phyloP scores from a whole-genome alignment of 2,888 invertebrate genomes.

The Oxytorus armatus region DNA sequence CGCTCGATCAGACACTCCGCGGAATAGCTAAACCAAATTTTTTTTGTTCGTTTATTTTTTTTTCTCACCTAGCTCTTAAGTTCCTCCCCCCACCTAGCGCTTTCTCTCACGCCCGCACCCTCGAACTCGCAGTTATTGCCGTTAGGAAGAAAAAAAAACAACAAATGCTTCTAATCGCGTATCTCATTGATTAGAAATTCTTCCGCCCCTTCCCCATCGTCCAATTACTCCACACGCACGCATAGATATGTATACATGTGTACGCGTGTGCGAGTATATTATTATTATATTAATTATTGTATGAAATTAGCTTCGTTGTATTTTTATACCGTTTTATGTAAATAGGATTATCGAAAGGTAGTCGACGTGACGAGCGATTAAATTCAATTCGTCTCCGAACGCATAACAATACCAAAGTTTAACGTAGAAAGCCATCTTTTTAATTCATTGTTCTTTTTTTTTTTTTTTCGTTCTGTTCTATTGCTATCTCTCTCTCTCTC shows the following conservation, averaged over 20 bases:
- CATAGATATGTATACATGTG: slow-evolving; percentile 19
- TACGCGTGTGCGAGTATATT: slow-evolving; percentile 28
- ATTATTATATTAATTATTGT: slow-evolving; percentile 63
- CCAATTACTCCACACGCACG: slow-evolving; percentile 31
- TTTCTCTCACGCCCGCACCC: slow-evolving; percentile 28
- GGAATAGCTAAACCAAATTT: slow-evolving; percentile 57
- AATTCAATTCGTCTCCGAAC: slow-evolving; percentile 69
- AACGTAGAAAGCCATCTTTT: slow-evolving; percentile 78
- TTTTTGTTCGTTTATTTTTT: slow-evolving; percentile 15
- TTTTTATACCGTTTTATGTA: slow-evolving; percentile 73
- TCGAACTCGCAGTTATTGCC: slow-evolving; percentile 7
- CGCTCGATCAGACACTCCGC: neutral
- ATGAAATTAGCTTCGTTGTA: slow-evolving; percentile 72
- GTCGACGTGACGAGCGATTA: slow-evolving; percentile 19
- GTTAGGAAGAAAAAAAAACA: neutral
- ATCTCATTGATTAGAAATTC: neutral
- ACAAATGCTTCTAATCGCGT: neutral
- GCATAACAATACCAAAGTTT: slow-evolving; percentile 84
- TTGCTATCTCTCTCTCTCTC: slow-evolving; percentile 70
- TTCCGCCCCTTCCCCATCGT: neutral
- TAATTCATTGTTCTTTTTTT: slow-evolving; percentile 56
- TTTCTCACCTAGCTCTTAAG: slow-evolving; percentile 38
- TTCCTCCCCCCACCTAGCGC: slow-evolving; percentile 25
- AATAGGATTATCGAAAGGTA: slow-evolving; percentile 63
- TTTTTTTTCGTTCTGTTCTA: slow-evolving; percentile 68